Evolutionary conservation across 2,797 vertebrate species (phyloP).

Genomic region (Orientallactaga sibirica): DNA sequence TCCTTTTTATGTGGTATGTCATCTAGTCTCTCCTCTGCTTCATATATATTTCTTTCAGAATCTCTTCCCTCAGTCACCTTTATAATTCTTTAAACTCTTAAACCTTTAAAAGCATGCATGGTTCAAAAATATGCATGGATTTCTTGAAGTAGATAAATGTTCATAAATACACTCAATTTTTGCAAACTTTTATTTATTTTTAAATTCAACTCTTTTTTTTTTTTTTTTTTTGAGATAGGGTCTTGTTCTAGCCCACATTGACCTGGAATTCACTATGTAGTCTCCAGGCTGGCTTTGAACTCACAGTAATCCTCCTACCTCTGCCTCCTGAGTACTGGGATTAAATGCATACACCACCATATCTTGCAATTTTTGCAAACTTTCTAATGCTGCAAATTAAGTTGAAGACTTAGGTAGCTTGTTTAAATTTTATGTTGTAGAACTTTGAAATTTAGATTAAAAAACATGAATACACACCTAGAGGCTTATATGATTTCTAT

Average conservation of each 20-base stretch:
- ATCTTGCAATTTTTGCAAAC: not conserved
- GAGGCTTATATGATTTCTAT: not conserved
- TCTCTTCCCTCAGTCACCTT: not conserved
- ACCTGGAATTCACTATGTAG: no score
- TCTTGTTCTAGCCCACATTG: no score
- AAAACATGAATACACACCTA: not conserved
- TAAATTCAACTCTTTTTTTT: no score
- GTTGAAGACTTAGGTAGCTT: not conserved
- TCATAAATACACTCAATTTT: slow-evolving; percentile 19
- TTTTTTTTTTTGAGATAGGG: no score
- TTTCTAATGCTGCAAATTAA: not conserved
- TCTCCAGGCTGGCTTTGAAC: no score
- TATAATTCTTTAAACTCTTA: not conserved
- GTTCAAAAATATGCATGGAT: slow-evolving; percentile 15
- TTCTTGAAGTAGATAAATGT: not conserved
- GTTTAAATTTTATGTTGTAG: not conserved
- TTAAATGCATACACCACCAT: no score
- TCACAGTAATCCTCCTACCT: no score
- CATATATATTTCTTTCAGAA: not conserved
- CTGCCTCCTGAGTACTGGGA: no score
- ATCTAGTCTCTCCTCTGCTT: not conserved
- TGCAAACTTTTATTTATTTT: not conserved
- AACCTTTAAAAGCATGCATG: slow-evolving; percentile 30
- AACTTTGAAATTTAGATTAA: slow-evolving; percentile 39
- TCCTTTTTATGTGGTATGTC: not conserved